phyloP scores from a whole-genome alignment of 2,888 invertebrate genomes.

The Eupithecia pulchellata region DNA sequence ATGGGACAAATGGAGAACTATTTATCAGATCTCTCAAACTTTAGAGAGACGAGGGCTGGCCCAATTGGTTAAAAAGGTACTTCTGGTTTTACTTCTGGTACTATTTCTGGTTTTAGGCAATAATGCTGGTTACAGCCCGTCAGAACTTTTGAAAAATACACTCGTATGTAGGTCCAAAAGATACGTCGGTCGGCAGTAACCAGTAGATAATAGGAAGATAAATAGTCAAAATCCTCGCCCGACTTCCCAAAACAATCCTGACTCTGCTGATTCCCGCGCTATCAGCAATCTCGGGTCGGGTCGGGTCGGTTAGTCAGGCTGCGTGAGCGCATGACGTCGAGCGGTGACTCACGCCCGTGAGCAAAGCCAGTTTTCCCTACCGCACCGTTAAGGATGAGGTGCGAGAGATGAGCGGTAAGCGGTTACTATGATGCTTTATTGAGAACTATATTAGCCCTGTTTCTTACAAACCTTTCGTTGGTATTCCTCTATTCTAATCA shows the following conservation, averaged over 20 bases:
- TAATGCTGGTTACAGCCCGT: neutral
- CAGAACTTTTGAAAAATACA: neutral
- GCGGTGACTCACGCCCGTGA: constrained; percentile 63
- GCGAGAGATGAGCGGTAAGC: constrained; percentile 45
- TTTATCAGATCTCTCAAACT: neutral
- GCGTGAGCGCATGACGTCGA: constrained; percentile 60
- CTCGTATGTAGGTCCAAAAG: neutral
- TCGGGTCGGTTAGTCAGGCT: constrained; percentile 47
- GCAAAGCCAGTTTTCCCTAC: constrained; percentile 70
- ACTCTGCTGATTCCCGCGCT: constrained; percentile 4
- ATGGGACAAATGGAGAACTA: too few relatives aligned
- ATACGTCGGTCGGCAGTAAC: neutral
- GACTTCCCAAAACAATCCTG: constrained; percentile 8
- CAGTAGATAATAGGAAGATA: neutral
- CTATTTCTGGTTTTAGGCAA: neutral
- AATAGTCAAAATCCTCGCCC: neutral
- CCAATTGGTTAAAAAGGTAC: neutral
- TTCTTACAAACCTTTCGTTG: neutral
- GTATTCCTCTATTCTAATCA: too few relatives aligned
- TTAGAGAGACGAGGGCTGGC: neutral
- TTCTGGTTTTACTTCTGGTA: neutral
- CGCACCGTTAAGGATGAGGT: constrained; percentile 69
- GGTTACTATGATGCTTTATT: neutral
- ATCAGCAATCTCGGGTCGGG: constrained; percentile 14
- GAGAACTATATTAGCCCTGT: neutral